Base-by-base conservation (phyloP, 2,888 invertebrate species). In the Smittia aterrima region DNA sequence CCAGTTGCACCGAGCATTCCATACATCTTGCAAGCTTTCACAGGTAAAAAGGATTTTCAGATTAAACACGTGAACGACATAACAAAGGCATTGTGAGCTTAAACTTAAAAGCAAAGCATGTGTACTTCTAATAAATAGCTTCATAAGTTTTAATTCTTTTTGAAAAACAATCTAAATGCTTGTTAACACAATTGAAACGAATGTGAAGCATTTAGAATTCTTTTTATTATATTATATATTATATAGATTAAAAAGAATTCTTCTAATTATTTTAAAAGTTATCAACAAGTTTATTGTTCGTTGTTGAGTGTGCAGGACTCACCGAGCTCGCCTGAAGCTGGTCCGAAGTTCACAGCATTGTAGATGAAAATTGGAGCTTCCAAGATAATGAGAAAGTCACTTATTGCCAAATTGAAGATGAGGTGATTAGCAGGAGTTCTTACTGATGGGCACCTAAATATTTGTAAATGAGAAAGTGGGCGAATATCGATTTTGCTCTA, bases 281-380 rank as follows among this genome's bases (percentile, higher is more conserved):
- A n/a, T n/a, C n/a, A n/a, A n/a, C n/a, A n/a, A n/a, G n/a, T n/a
- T n/a, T n/a, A n/a, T n/a, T n/a, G n/a, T n/a, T n/a, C n/a, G n/a
- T n/a, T n/a, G n/a, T n/a, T n/a, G n/a, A n/a, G n/a, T n/a, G n/a
- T n/a, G 13, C 4, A 4, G n/a, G 16, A 77, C 79, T 83, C 82
- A 92, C 92, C 92, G 77, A 86, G 82, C 79, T 88, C 87, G 38
- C 92, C 92, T 20, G 91, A 80, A 0, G 89, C 90, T 1, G 92
- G 92, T 9, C 92, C 92, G 75, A 87, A 84, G 78, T 88, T 85
- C 77, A 90, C 86, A 58, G 90, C 89, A 81, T 92, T 92, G 82
- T 89, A 90, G 74, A 91, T 87, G 79, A 91, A 91, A 75, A 92
- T 84, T 0, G 91, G 90, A 74, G 89, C 88, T 82, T 91, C 90